These are phyloP conservation scores for Pocillopora meandrina DNA, from an alignment of 92 coral and sea anemone species.

Conservation along the genomic window DNA sequence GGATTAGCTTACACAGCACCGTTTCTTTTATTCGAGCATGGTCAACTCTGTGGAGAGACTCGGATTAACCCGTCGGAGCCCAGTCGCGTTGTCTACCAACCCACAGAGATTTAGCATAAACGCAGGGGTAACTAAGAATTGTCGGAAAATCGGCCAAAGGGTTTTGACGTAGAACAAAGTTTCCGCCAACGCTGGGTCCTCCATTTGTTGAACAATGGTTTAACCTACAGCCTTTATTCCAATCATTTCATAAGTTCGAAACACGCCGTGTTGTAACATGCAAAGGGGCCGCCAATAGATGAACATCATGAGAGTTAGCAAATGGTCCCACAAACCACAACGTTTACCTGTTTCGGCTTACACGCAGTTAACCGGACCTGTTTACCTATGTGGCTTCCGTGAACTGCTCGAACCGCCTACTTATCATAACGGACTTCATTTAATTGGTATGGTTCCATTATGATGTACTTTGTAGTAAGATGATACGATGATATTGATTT, in stretches of 20 bases:
- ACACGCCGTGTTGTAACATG: background rate
- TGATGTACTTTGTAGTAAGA: no score
- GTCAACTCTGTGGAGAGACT: conserved; percentile 6
- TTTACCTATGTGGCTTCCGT: no score
- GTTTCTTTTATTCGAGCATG: background rate
- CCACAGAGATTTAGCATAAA: conserved; percentile 35
- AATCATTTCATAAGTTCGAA: background rate
- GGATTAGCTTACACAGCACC: conserved; percentile 36
- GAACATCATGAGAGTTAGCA: background rate
- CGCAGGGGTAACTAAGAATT: conserved; percentile 13
- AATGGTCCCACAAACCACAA: no score
- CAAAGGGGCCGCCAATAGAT: conserved; percentile 20
- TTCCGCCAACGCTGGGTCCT: conserved; percentile 14
- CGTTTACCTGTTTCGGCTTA: no score
- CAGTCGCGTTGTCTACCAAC: background rate
- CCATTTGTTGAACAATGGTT: conserved; percentile 17
- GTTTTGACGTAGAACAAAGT: conserved; percentile 33
- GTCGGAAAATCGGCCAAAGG: conserved; percentile 31
- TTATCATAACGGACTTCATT: no score
- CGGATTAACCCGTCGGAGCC: conserved; percentile 37
- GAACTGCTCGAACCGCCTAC: no score
- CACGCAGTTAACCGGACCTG: no score
- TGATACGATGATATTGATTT: no score
- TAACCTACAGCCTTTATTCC: background rate
- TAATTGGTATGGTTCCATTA: no score